Conservation (phyloP, 2,113 vertebrate species). For the Genyomyrus donnyi region DNA sequence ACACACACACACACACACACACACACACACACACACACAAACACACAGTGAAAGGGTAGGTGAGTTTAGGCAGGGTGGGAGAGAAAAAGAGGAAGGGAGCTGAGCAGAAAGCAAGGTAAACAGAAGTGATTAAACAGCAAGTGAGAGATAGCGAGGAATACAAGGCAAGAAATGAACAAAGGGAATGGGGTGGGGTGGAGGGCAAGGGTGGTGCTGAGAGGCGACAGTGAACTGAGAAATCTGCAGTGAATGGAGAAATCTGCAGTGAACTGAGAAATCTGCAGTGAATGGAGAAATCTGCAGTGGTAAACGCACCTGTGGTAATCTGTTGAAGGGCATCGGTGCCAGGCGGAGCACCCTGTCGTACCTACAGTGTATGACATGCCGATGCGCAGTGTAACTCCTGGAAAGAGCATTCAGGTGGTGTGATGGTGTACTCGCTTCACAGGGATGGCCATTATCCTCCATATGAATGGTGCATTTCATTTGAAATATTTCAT, state of each 20-base stretch:
- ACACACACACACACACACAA: background rate
- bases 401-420: background rate
- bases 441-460: background rate
- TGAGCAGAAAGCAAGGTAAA: background rate
- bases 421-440: background rate
- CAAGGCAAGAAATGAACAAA: background rate
- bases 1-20: too few relatives aligned
- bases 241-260: too few relatives aligned
- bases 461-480: background rate
- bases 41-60: background rate
- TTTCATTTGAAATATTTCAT: background rate
- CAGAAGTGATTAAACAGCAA: background rate
- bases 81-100: background rate
- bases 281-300: too few relatives aligned
- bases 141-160: background rate
- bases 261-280: too few relatives aligned
- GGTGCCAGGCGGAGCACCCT: background rate
- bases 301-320: background rate
- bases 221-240: background rate
- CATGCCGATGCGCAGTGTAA: background rate
- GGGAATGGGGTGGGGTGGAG: background rate
- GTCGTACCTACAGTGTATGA: background rate
- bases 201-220: background rate
- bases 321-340: background rate
- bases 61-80: background rate